Conservation (phyloP, 2,888 invertebrate species). For the Xestia rhomboidea region DNA sequence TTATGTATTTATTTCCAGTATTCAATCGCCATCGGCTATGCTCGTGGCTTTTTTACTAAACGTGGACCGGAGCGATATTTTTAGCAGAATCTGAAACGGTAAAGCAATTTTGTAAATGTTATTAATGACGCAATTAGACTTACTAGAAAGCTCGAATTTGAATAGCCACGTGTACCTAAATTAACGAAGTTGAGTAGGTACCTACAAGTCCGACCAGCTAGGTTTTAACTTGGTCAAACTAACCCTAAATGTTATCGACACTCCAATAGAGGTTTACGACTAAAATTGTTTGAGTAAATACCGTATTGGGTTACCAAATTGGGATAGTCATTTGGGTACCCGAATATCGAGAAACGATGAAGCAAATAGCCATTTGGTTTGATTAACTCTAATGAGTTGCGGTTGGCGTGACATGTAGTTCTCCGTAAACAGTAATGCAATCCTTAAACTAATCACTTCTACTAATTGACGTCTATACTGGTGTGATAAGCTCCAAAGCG, state of each 20-base stretch:
- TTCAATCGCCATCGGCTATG: not conserved
- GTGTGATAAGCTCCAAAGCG: not conserved
- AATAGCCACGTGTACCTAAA: conserved; percentile 10
- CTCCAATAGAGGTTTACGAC: not conserved
- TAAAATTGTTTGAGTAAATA: not conserved
- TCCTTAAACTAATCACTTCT: not conserved
- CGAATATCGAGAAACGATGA: not conserved
- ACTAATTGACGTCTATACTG: not conserved
- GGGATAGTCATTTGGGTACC: not conserved
- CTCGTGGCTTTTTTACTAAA: not conserved
- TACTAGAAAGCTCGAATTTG: conserved; percentile 3
- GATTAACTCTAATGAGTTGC: not conserved
- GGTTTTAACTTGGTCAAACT: not conserved
- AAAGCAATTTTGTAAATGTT: not conserved
- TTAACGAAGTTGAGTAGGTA: not conserved
- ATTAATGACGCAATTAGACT: not conserved
- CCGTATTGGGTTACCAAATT: conserved; percentile 3
- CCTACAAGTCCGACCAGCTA: not conserved
- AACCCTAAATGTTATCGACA: conserved; percentile 1
- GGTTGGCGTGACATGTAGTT: not conserved
- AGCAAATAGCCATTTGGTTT: not conserved
- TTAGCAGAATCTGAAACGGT: not conserved
- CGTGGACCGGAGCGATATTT: not conserved
- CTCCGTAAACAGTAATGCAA: not conserved
- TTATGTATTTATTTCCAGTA: not conserved